These are phyloP conservation scores for Platypus cylindrus DNA, from an alignment of 2,888 invertebrate species.

Conservation along the genomic window DNA sequence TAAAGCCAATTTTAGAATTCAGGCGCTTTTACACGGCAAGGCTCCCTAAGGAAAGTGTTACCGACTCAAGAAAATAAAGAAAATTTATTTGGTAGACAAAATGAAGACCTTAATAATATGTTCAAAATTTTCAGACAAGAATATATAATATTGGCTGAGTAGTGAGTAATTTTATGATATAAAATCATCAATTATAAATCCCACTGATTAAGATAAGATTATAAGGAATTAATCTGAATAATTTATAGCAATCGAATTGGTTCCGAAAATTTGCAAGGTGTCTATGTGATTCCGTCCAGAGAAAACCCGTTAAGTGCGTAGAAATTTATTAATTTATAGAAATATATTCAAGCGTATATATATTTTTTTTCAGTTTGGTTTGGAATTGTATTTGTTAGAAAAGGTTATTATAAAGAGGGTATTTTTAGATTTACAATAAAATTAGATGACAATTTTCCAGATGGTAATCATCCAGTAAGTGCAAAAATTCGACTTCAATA, in stretches of 20 bases:
- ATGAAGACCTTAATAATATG: conserved; percentile 46
- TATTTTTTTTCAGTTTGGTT: conserved; percentile 61
- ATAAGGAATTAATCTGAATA: conserved; percentile 1
- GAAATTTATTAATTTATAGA: conserved; percentile 8
- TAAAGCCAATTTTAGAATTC: conserved; percentile 16
- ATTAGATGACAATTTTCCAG: conserved; percentile 81
- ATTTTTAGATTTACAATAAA: conserved; percentile 80
- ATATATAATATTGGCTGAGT: conserved; percentile 83
- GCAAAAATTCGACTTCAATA: conserved; percentile 2
- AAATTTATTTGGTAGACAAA: conserved; percentile 34
- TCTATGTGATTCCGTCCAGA: conserved; percentile 87
- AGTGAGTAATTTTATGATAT: conserved; percentile 48
- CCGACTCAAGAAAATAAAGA: conserved; percentile 27
- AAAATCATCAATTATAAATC: conserved; percentile 1
- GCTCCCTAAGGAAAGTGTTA: conserved; percentile 44
- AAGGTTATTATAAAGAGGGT: conserved; percentile 80
- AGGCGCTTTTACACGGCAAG: conserved; percentile 38
- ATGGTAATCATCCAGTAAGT: conserved; percentile 69
- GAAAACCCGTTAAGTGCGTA: conserved; percentile 67
- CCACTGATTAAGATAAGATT: too few species aligned
- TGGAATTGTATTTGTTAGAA: conserved; percentile 80
- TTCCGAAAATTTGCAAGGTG: conserved; percentile 73
- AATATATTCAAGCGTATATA: background rate
- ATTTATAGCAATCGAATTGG: conserved; percentile 67
- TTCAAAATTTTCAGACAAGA: conserved; percentile 73